phyloP scores from a whole-genome alignment of 92 coral and sea anemone species.

The Epizoanthus rinbou region DNA sequence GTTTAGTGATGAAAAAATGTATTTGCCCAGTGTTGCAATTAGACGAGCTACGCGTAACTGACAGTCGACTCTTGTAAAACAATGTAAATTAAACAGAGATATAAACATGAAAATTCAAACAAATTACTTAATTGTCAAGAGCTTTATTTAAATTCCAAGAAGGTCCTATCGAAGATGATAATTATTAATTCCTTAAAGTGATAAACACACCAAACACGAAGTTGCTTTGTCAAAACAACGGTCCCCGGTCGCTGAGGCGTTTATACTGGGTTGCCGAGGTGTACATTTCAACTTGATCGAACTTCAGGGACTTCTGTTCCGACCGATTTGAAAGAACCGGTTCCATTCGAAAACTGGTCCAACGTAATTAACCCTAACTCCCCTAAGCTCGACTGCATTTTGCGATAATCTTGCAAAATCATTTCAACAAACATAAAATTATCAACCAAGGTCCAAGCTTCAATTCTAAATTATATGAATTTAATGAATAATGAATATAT shows the following conservation, averaged over 20 bases:
- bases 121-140: background rate
- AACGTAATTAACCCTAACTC: background rate
- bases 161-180: background rate
- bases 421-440: background rate
- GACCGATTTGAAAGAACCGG: too few species aligned
- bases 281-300: too few species aligned
- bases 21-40: background rate
- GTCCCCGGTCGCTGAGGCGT: too few species aligned
- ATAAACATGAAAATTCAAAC: background rate
- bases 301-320: too few species aligned
- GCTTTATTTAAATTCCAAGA: slow-evolving; percentile 16
- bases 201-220: background rate
- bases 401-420: too few species aligned
- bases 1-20: too few species aligned
- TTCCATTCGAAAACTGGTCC: background rate
- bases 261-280: too few species aligned
- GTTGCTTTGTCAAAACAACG: background rate
- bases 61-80: background rate
- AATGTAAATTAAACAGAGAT: background rate
- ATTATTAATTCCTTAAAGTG: background rate
- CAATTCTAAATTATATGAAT: background rate
- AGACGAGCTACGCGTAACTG: background rate
- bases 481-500: background rate
- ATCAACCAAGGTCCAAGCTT: background rate
- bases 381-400: slow-evolving; percentile 11